Base-by-base conservation (phyloP, 2,113 vertebrate genomes). In the Chamaetylas fuelleborni region DNA sequence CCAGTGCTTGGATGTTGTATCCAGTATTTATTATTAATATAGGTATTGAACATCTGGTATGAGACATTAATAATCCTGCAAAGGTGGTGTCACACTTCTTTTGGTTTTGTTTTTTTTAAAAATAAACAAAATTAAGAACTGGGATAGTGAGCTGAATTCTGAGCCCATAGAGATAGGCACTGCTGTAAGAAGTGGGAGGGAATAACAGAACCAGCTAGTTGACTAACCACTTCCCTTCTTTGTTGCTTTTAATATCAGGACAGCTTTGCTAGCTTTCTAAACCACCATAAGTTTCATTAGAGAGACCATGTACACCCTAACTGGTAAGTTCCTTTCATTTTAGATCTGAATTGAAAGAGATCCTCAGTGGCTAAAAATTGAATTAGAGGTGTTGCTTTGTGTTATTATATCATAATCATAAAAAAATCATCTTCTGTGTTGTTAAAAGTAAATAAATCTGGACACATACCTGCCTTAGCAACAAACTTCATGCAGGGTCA, bases 201-300 rank as follows among this genome's bases (percentile, higher is more conserved):
- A 97, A 92, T 94, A 97, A 95, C 96, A 98, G 94, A 98, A 96
- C 94, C 92, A 97, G 95, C 88, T 94, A 97, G 96, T 97, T 97
- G 96, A 98, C 96, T 98, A 98, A 98, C 98, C 97, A 98, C 98
- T 98, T 98, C 98, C 98, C 97, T 97, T 97, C 94, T 96, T 97
- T 97, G 97, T 97, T 96, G 93, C 94, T 97, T 96, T 97, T 97
- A 97, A 93, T 96, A 95, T 97, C 97, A 97, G 95, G 95, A 81
- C 93, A 93, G 96, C 77, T 85, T 94, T 94, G 93, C 94, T 97
- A 73, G 91, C 86, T 95, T 96, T 97, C 12, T 78, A 96, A 97
- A 97, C 94, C 94, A 93, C 92, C 61, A 56, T 86, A 91, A 89
- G 60, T 90, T 96, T 91, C 83, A 61, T 82, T 93, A 86, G 76